Percentiles rank a stretch among this genome's conserved stretches.
Evolutionary conservation across 2,888 invertebrate genomes (phyloP).

Genomic region (Parnassius glacialis): DNA sequence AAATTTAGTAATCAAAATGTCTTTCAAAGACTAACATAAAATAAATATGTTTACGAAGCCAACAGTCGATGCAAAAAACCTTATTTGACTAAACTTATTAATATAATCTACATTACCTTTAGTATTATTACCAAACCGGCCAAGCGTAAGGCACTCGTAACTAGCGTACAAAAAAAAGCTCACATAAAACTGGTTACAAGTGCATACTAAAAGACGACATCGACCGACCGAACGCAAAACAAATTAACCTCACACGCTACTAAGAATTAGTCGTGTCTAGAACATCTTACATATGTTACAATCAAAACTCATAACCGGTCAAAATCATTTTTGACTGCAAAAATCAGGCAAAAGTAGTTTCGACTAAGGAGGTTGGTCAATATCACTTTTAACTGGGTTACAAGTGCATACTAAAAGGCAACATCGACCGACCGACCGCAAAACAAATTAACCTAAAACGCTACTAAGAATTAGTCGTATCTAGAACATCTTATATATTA

Average conservation of each 20-base stretch:
- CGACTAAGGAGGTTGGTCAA: no score
- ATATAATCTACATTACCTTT: no score
- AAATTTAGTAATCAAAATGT: no score
- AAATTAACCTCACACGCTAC: not conserved
- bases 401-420: not conserved
- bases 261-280: constrained; percentile 1
- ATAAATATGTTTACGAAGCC: no score
- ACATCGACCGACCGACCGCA: not conserved
- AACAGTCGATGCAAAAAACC: no score
- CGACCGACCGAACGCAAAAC: not conserved
- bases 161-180: constrained; percentile 6
- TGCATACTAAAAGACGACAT: not conserved
- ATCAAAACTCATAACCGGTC: no score
- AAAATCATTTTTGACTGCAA: no score
- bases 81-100: no score
- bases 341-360: no score
- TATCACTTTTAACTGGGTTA: not conserved
- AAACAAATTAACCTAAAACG: not conserved
- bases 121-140: not conserved
- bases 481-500: not conserved
- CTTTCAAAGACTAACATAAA: no score
- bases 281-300: no score
- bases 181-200: constrained; percentile 5
- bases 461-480: constrained; percentile 1
- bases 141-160: constrained; percentile 1